phyloP scores from a whole-genome alignment of 2,113 vertebrate genomes.

The Porphyrio hochstetteri region DNA sequence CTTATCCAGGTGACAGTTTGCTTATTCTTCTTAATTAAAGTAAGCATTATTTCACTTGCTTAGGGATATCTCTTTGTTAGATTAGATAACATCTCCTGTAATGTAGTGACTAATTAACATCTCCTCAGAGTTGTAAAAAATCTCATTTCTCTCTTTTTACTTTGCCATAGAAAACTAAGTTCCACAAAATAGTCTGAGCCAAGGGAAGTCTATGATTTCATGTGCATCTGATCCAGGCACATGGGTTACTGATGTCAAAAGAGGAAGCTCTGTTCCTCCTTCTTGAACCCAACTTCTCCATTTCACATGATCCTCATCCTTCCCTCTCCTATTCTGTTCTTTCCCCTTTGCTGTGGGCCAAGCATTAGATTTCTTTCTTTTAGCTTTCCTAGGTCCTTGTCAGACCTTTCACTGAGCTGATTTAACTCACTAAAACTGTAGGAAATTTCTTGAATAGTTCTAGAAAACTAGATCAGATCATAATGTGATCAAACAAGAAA shows the following conservation, averaged over 20 bases:
- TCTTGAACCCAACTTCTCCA: neutral
- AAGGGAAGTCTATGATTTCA: neutral
- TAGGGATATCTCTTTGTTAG: neutral
- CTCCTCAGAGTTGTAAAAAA: neutral
- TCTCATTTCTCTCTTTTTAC: neutral
- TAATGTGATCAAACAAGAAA: neutral
- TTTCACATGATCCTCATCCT: neutral
- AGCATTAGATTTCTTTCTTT: neutral
- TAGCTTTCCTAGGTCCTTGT: neutral
- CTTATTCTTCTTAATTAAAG: constrained; percentile 22
- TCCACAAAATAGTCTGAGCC: neutral
- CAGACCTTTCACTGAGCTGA: neutral
- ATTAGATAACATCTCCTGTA: neutral
- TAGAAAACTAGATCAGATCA: neutral
- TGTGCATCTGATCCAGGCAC: neutral
- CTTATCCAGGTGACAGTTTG: neutral
- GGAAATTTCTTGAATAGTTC: neutral
- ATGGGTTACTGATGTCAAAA: neutral
- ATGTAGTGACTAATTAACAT: neutral
- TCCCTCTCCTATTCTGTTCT: neutral
- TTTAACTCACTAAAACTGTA: neutral
- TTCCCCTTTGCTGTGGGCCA: neutral
- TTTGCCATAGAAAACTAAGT: neutral
- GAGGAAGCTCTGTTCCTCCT: neutral
- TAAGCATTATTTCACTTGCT: neutral